Base-by-base conservation (phyloP, 92 coral and sea anemone genomes). In the Phenganax stokvisi region DNA sequence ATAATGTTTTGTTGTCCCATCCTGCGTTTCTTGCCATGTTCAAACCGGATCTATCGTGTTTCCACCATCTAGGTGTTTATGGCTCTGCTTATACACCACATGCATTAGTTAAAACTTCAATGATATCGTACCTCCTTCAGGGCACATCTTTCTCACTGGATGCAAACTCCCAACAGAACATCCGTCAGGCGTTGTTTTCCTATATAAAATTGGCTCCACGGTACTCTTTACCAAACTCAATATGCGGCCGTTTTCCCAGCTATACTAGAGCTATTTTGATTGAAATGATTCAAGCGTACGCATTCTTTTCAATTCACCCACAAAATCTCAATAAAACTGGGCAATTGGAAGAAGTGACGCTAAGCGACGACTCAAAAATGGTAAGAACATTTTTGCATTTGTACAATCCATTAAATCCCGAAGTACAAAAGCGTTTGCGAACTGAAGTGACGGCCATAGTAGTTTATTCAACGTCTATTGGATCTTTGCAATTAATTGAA, bases 31-130 rank as follows among this genome's bases (percentile, higher is more conserved):
- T 12, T 7, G 62, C 90, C 58, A 81, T 91, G 57, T 80, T 91
- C 28, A 91, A 91, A 76, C 96, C 96, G 6, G 96, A 91, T 80
- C 86, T 64, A 55, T 89, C 92, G 6, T 90, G 90, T 27, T 91
- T 89, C 74, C 96, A 91, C 68, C 96, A 89, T 83, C 74, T 64
- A 60, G 85, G 85, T 57, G 79, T 91, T 72, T 91, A 91, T 76
- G 92, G 86, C 11, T 65, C 90, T 13, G 88, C 89, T 7, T 91
- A 91, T 76, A 78, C 83, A 7, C 89, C 89, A 0, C 72, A 86
- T 2, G 96, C 92, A 3, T 75, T 88, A 7, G 85, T 84, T 56
- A 80, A 83, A 8, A 87, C 90, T 2, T 84, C 91, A 17, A 75
- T 78, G 51, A 82, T 89, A 8, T 87, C 85, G 27, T 89, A 85